These are phyloP conservation scores for Myotis lucifugus DNA, from an alignment of 2,113 vertebrate species.

Conservation along the genomic window DNA sequence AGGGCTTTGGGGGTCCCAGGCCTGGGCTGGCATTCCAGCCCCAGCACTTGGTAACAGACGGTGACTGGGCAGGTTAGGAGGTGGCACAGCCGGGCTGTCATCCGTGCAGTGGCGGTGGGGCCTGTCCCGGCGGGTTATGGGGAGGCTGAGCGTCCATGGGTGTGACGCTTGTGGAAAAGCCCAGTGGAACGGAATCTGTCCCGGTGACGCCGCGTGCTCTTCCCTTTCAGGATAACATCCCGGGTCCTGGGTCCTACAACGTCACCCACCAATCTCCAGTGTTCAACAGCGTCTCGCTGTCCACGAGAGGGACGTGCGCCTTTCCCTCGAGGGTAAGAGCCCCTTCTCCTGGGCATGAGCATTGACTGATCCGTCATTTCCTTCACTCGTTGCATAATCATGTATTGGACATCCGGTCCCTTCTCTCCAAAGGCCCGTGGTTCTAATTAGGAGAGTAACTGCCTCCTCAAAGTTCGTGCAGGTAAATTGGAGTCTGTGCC, in stretches of 20 bases:
- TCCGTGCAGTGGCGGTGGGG: background rate
- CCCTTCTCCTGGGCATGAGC: background rate
- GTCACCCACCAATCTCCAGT: slow-evolving; percentile 76
- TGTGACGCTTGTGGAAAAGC: background rate
- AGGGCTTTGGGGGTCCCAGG: background rate
- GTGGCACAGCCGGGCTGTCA: background rate
- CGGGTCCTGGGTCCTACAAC: slow-evolving; percentile 86
- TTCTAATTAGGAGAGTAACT: background rate
- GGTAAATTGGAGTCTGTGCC: background rate
- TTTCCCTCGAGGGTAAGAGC: slow-evolving; percentile 86
- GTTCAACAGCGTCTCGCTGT: slow-evolving; percentile 84
- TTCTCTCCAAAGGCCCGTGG: background rate
- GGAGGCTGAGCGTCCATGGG: background rate
- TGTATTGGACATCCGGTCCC: background rate
- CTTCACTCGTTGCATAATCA: background rate
- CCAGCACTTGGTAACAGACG: background rate
- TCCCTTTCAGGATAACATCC: slow-evolving; percentile 83
- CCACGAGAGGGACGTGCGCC: slow-evolving; percentile 86
- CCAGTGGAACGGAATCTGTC: background rate
- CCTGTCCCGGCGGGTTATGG: background rate
- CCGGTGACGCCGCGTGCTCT: background rate
- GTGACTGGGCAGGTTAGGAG: background rate
- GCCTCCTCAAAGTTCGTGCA: background rate
- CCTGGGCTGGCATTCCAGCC: background rate
- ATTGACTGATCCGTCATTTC: background rate